Evolutionary conservation across 2,113 vertebrate genomes (phyloP).

Genomic region (Vidua chalybeata): DNA sequence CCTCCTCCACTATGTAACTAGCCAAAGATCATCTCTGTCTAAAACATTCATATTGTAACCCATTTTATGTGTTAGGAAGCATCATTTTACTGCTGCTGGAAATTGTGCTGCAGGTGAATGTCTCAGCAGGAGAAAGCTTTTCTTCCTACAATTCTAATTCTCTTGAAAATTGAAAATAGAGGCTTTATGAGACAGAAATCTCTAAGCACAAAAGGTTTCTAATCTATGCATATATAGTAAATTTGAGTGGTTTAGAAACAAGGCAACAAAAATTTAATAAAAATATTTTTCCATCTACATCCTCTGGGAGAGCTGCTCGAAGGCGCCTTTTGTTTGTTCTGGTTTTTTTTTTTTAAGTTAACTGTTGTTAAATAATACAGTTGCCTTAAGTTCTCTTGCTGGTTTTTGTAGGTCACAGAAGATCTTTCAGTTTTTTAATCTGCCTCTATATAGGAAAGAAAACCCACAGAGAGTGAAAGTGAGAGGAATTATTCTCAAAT

Average conservation of each 20-base stretch:
- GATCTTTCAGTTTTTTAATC: neutral
- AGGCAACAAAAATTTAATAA: neutral
- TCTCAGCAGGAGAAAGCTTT: conserved; percentile 18
- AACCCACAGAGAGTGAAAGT: neutral
- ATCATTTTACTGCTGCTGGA: neutral
- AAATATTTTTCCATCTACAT: neutral
- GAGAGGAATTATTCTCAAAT: neutral
- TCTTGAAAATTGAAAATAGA: conserved; percentile 28
- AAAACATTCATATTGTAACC: neutral
- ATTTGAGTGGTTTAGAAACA: neutral
- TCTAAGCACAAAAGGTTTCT: neutral
- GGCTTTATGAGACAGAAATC: neutral
- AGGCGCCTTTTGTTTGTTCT: neutral
- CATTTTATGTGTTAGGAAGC: neutral
- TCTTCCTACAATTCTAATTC: neutral
- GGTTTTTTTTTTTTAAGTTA: neutral
- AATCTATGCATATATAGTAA: neutral
- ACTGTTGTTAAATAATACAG: neutral
- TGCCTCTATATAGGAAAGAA: neutral
- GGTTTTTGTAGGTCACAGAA: conserved; percentile 33
- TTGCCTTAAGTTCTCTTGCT: neutral
- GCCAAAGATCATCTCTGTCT: neutral
- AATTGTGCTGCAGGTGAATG: neutral
- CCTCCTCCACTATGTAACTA: neutral
- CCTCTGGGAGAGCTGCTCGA: neutral